Evolutionary conservation across 1,140 invertebrate genomes (phyloP).

Genomic region (Trichonephila clavipes): DNA sequence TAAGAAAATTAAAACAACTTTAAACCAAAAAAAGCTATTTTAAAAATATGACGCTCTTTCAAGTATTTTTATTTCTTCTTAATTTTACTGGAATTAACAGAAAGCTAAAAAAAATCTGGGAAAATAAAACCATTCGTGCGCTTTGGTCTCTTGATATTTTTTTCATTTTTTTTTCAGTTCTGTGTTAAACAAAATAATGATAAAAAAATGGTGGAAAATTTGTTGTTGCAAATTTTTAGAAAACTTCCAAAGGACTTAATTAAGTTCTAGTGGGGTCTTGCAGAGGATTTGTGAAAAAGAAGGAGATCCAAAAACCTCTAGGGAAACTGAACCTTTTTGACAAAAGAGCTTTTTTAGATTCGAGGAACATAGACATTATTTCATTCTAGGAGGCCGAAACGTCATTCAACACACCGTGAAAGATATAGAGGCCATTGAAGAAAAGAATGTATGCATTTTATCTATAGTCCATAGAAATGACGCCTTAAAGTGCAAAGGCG

Average conservation of each 20-base stretch:
- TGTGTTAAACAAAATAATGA: neutral
- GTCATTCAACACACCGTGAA: neutral
- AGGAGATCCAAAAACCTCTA: neutral
- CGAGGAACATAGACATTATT: neutral
- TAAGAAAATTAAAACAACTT: neutral
- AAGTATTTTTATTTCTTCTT: neutral
- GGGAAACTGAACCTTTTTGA: neutral
- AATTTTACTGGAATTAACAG: neutral
- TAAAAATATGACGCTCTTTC: neutral
- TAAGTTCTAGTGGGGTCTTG: neutral
- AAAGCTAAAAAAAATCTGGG: neutral
- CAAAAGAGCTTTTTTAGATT: constrained; percentile 5
- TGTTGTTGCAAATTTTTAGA: neutral
- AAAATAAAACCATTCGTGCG: neutral
- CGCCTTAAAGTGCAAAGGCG: neutral
- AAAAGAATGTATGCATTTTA: neutral
- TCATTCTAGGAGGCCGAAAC: neutral
- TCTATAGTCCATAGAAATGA: neutral
- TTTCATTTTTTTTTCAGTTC: neutral
- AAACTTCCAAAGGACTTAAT: constrained; percentile 41
- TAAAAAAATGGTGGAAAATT: neutral
- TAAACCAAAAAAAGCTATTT: neutral
- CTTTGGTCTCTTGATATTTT: neutral
- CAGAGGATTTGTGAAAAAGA: neutral
- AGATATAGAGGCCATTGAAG: neutral